These are phyloP conservation scores for Amyelois transitella DNA, from an alignment of 1,140 invertebrate species.

Conservation along the genomic window DNA sequence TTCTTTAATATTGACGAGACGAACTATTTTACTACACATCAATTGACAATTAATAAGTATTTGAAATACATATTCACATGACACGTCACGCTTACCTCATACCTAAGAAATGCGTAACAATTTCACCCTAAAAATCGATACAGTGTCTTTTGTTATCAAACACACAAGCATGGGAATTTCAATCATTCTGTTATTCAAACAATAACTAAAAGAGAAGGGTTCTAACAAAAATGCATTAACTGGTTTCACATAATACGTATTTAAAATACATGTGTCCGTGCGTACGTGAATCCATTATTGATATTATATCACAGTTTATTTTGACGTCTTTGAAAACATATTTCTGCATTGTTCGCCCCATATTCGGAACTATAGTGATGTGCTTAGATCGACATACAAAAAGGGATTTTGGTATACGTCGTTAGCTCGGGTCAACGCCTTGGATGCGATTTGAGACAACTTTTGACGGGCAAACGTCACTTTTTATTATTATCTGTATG, in stretches of 20 bases:
- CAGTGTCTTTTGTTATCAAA: constrained; percentile 31
- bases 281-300: constrained; percentile 65
- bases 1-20: not conserved
- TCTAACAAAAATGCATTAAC: constrained; percentile 51
- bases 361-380: constrained; percentile 13
- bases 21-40: not conserved
- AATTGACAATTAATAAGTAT: constrained; percentile 34
- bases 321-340: constrained; percentile 52
- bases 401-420: constrained; percentile 63
- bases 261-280: constrained; percentile 71
- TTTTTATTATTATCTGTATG: constrained; percentile 57
- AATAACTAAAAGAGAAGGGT: constrained; percentile 29
- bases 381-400: constrained; percentile 45
- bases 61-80: constrained; percentile 45
- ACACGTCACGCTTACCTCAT: constrained; percentile 53
- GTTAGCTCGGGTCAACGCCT: constrained; percentile 65
- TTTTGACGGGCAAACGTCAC: constrained; percentile 58
- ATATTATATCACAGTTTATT: constrained; percentile 74
- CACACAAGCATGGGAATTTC: constrained; percentile 57
- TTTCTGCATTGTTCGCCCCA: constrained; percentile 11
- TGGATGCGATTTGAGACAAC: constrained; percentile 69
- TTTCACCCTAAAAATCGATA: constrained; percentile 58
- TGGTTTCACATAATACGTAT: constrained; percentile 69
- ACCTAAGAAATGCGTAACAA: constrained; percentile 54
- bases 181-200: constrained; percentile 39